Conservation (phyloP, 2,797 vertebrate species). For the Eospalax fontanierii region DNA sequence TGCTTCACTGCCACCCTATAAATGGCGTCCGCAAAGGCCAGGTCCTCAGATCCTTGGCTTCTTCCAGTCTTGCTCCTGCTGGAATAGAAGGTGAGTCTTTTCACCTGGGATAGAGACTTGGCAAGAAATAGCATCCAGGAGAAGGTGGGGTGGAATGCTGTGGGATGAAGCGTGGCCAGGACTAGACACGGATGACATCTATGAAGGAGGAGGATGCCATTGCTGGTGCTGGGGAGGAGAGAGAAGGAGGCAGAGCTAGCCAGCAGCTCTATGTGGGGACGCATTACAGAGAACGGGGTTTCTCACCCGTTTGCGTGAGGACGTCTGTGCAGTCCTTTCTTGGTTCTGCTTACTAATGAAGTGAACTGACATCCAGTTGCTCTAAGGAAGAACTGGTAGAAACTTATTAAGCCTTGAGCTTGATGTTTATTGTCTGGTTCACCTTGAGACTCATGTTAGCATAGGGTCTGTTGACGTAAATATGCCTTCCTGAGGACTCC, state of each 20-base stretch:
- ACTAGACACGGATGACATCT: background rate
- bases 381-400: background rate
- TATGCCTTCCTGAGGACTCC: background rate
- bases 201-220: background rate
- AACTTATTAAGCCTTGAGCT: background rate
- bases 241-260: accelerated
- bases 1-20: slow-evolving; percentile 82
- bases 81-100: slow-evolving; percentile 73
- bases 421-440: background rate
- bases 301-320: background rate
- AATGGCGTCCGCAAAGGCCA: slow-evolving; percentile 54
- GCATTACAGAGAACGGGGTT: background rate
- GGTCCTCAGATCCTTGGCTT: slow-evolving; percentile 72
- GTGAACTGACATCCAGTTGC: background rate
- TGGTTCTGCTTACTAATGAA: background rate
- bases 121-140: background rate
- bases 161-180: background rate
- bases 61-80: slow-evolving; percentile 58
- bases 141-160: background rate
- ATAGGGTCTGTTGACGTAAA: background rate
- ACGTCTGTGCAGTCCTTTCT: background rate
- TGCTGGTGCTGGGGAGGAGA: background rate
- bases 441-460: background rate
- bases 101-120: background rate
- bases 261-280: background rate